Percentiles rank a stretch among this genome's conserved stretches.
Evolutionary conservation across 2,888 invertebrate genomes (phyloP).

Genomic region (Charanyca ferruginea): DNA sequence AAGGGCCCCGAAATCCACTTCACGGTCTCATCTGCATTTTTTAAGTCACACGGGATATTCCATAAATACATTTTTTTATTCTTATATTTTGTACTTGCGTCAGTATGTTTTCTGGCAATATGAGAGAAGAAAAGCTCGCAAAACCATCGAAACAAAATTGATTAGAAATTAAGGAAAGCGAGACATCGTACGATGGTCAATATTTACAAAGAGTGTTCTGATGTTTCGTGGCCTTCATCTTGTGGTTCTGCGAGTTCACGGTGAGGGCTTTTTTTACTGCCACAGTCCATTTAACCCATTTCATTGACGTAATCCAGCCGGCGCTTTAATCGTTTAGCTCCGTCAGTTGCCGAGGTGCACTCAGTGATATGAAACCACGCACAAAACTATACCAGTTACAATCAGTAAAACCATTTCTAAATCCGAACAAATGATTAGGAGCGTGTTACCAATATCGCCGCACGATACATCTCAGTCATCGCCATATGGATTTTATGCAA

Average conservation of each 20-base stretch:
- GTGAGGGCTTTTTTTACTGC: slow-evolving; percentile 87
- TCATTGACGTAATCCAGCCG: slow-evolving; percentile 83
- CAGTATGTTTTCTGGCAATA: neutral
- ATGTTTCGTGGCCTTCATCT: slow-evolving; percentile 76
- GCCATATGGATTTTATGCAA: slow-evolving; percentile 37
- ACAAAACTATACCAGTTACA: slow-evolving; percentile 39
- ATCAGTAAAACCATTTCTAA: slow-evolving; percentile 45
- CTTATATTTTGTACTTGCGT: neutral
- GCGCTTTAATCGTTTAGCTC: slow-evolving; percentile 71
- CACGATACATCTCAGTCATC: slow-evolving; percentile 47
- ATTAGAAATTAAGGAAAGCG: neutral
- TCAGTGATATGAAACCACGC: slow-evolving; percentile 58
- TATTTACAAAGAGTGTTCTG: slow-evolving; percentile 65
- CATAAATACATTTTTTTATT: slow-evolving; percentile 20
- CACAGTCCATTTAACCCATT: slow-evolving; percentile 85
- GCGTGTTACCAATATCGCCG: slow-evolving; percentile 27
- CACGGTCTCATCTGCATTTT: slow-evolving; percentile 42
- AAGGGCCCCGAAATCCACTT: slow-evolving; percentile 43
- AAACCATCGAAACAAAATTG: neutral
- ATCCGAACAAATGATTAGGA: slow-evolving; percentile 42
- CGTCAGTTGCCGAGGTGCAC: slow-evolving; percentile 61
- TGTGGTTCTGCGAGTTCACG: slow-evolving; percentile 81
- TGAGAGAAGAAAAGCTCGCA: neutral
- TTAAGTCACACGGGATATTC: slow-evolving; percentile 39
- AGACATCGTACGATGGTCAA: slow-evolving; percentile 15